Evolutionary conservation across 2,797 vertebrate species (phyloP).

Genomic region (Poecile montanus): DNA sequence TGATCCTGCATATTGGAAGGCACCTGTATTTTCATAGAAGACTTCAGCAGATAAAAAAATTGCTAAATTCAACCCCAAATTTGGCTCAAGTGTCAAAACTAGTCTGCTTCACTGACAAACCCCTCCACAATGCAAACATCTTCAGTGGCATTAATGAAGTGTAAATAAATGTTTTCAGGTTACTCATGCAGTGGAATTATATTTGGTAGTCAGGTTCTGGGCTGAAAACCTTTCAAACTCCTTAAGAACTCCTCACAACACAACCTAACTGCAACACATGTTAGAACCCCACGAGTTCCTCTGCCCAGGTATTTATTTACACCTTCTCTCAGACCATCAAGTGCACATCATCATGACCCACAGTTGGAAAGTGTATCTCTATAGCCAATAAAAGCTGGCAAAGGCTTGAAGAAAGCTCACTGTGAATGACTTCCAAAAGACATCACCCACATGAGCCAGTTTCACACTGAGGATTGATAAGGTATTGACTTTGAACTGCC

Average conservation of each 20-base stretch:
- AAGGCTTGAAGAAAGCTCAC: constrained; percentile 70
- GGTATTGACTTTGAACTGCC: constrained; percentile 38
- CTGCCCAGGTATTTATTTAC: constrained; percentile 56
- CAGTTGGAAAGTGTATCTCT: constrained; percentile 66
- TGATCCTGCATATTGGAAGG: constrained; percentile 72
- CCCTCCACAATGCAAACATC: constrained; percentile 20
- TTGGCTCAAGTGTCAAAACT: constrained; percentile 42
- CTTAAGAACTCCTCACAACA: constrained; percentile 61
- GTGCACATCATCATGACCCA: constrained; percentile 60
- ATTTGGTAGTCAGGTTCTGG: constrained; percentile 41
- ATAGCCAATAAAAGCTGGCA: constrained; percentile 68
- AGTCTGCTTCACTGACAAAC: constrained; percentile 15
- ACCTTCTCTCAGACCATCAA: constrained; percentile 68
- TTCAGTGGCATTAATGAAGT: constrained; percentile 53
- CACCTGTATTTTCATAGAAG: constrained; percentile 26
- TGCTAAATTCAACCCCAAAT: constrained; percentile 54
- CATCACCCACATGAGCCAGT: constrained; percentile 60
- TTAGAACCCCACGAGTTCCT: constrained; percentile 62
- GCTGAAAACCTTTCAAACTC: constrained; percentile 32
- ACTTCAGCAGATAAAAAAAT: constrained; percentile 53
- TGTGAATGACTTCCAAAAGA: constrained; percentile 71
- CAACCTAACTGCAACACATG: constrained; percentile 62
- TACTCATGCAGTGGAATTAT: constrained; percentile 55
- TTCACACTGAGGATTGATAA: constrained; percentile 18
- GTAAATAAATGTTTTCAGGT: constrained; percentile 60